Base-by-base conservation (phyloP, 2,113 vertebrate species). In the Microcebus murinus region DNA sequence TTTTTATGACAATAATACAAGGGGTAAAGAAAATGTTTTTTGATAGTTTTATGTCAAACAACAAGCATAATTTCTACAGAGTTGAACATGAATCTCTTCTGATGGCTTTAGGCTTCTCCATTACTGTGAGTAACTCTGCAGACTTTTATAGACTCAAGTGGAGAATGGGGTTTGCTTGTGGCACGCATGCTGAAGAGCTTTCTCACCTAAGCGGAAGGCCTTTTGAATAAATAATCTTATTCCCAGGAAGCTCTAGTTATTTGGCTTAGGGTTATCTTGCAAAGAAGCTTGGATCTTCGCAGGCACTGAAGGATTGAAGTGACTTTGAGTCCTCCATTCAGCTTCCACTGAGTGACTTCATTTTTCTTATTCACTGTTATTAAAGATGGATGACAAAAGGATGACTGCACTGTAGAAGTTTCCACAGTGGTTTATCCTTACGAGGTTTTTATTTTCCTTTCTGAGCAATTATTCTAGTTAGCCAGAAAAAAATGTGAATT, bases 1-100 rank as follows among this genome's bases (percentile, higher is more conserved):
- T 88, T 80, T 96, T 95, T 87, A 79, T 97, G 61, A 88, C n/a
- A 86, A 76, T 92, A 90, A 80, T 55, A 67, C 36, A 87, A 74
- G 17, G 31, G 20, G 73, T 20, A 8, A 27, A 55, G 27, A 39
- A 94, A 74, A 31, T 87, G 4, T 48, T 39, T 74, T 80, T 80
- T 55, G 23, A 89, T 68, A 67, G 29, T 50, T 89, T 96, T 91
- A 59, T 91, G 27, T 89, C 89, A 83, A 88, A 81, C 27, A 97
- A 73, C 48, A 83, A 92, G 36, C 4, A n/a, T 18, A 1, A 57
- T 91, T 90, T 88, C 36, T 89, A 25, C 70, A 65, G 63, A 89
- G 15, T 50, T 80, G 36, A 93, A 50, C 14, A 87, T 27, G 61
- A 79, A 39, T 77, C 48, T 90, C 21, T 89, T 93, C 86, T 86